These are phyloP conservation scores for Hipposideros larvatus DNA, from an alignment of 2,797 vertebrate species.

Conservation along the genomic window DNA sequence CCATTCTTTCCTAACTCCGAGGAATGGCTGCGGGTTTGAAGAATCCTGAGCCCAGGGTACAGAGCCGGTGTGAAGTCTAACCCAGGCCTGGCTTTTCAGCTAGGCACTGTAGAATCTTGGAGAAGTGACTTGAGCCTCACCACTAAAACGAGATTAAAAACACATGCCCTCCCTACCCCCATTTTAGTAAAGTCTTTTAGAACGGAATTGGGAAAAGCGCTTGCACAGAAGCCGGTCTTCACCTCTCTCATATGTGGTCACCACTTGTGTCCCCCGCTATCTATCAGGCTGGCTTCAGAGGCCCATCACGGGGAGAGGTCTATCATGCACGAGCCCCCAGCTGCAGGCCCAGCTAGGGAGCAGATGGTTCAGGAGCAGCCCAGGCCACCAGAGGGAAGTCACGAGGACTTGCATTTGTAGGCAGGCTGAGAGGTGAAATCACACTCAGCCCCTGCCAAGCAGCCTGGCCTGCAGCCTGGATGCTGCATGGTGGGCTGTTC, in stretches of 20 bases:
- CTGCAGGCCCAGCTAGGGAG: slow-evolving; percentile 32
- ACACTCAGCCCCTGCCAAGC: slow-evolving; percentile 48
- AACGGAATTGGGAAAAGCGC: neutral
- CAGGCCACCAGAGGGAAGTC: slow-evolving; percentile 50
- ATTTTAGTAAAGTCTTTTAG: neutral
- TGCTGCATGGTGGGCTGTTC: neutral
- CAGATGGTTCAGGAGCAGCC: slow-evolving; percentile 60
- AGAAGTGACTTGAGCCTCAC: neutral
- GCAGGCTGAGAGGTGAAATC: slow-evolving; percentile 28
- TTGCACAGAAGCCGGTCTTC: neutral
- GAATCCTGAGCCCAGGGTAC: neutral
- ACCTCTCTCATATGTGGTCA: neutral
- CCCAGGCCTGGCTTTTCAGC: neutral
- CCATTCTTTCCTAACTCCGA: neutral
- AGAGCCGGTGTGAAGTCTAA: neutral
- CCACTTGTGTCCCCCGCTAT: neutral
- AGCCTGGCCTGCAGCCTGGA: slow-evolving; percentile 65
- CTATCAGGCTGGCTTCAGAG: neutral
- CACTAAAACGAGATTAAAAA: neutral
- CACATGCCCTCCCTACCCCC: neutral
- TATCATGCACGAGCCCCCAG: neutral
- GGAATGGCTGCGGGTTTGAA: neutral
- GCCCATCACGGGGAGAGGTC: neutral
- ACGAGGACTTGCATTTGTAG: slow-evolving; percentile 16
- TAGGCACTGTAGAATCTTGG: neutral